Percentiles rank a stretch among this genome's conserved stretches.
phyloP scores from a whole-genome alignment of 2,113 vertebrate genomes.

The Cephalophus harveyi region DNA sequence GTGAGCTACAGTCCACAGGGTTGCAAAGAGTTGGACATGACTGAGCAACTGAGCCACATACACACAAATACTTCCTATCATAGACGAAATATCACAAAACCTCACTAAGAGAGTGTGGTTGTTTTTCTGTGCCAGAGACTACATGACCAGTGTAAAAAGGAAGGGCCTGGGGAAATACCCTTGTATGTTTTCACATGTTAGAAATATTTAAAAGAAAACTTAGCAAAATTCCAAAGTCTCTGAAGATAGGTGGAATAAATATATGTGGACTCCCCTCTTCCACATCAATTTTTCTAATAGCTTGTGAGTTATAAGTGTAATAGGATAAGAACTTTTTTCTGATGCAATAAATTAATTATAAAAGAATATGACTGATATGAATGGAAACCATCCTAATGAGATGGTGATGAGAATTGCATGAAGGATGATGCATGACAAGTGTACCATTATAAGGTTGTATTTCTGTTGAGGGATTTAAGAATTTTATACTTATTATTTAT shows the following conservation, averaged over 20 bases:
- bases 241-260: background rate
- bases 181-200: background rate
- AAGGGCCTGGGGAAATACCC: background rate
- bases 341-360: constrained; percentile 49
- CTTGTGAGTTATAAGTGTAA: constrained; percentile 30
- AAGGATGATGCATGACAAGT: constrained; percentile 12
- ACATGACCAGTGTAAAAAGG: background rate
- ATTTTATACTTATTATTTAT: constrained; percentile 57
- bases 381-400: constrained; percentile 30
- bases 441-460: constrained; percentile 11
- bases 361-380: constrained; percentile 34
- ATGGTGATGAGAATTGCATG: constrained; percentile 48
- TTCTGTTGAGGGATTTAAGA: constrained; percentile 65
- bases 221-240: background rate
- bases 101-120: background rate
- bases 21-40: background rate
- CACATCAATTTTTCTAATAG: constrained; percentile 10
- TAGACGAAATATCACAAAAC: background rate
- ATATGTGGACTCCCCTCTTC: background rate
- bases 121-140: background rate
- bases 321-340: constrained; percentile 15
- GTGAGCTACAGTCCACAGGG: background rate
- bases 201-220: background rate
- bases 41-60: background rate
- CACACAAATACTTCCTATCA: background rate